These are phyloP conservation scores for Archilochus colubris DNA, from an alignment of 2,113 vertebrate species.

Conservation along the genomic window DNA sequence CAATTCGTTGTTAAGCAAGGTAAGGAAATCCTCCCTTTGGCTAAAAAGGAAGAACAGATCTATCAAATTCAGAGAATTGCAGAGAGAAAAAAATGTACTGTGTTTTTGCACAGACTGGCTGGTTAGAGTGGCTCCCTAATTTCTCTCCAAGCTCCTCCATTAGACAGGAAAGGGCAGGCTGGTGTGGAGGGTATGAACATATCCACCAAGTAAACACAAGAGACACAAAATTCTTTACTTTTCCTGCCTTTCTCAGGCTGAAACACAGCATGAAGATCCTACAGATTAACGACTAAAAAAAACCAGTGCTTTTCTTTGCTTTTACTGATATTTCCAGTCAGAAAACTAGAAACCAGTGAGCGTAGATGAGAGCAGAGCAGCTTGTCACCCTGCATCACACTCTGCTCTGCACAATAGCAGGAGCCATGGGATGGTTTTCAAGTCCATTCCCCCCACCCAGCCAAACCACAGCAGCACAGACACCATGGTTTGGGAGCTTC, in stretches of 20 bases:
- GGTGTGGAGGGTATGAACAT: not conserved
- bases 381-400: not conserved
- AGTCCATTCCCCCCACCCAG: not conserved
- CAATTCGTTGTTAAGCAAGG: not conserved
- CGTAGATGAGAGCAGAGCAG: not conserved
- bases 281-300: not conserved
- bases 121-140: not conserved
- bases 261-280: not conserved
- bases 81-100: not conserved
- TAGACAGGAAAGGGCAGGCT: not conserved
- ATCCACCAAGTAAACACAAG: not conserved
- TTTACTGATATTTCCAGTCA: not conserved
- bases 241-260: not conserved
- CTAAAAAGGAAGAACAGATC: not conserved
- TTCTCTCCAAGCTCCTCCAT: not conserved
- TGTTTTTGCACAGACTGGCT: not conserved
- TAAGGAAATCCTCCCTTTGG: not conserved
- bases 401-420: not conserved
- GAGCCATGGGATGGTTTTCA: not conserved
- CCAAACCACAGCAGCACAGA: not conserved
- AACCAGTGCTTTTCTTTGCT: not conserved
- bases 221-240: not conserved
- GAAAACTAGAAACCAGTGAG: not conserved
- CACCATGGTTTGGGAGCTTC: not conserved
- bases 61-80: not conserved